A percentile compares a stretch with the other conserved stretches of the same genome.
Evolutionary conservation across 2,888 invertebrate species (phyloP).

Genomic region (Biston stratarius): DNA sequence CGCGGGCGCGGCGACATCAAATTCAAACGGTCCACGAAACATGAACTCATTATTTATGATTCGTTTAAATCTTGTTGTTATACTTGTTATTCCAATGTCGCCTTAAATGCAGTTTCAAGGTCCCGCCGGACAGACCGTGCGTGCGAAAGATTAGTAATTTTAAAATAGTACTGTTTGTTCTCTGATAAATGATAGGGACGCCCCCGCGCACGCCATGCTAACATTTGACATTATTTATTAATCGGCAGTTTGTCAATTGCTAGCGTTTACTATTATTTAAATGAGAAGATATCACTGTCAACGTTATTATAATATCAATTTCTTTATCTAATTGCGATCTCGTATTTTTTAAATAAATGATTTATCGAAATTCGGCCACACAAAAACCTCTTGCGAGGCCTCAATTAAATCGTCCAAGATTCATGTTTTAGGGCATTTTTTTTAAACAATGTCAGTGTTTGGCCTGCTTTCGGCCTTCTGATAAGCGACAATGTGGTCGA

Average conservation of each 20-base stretch:
- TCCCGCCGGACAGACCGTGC: constrained; percentile 56
- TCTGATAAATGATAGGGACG: constrained; percentile 63
- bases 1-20: constrained; percentile 16
- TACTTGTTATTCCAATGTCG: constrained; percentile 73
- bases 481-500: no score
- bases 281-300: constrained; percentile 37
- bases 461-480: no score
- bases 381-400: no score
- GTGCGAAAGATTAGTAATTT: constrained; percentile 60
- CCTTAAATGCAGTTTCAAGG: constrained; percentile 75
- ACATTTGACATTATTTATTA: constrained; percentile 40
- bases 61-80: constrained; percentile 66
- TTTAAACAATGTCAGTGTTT: no score
- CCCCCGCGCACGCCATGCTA: constrained; percentile 41
- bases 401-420: no score
- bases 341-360: no score
- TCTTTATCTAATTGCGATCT: not conserved
- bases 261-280: constrained; percentile 41
- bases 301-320: constrained; percentile 25
- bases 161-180: constrained; percentile 65
- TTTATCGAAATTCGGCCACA: no score
- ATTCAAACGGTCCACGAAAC: constrained; percentile 42
- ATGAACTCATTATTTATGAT: constrained; percentile 63
- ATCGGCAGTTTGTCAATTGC: constrained; percentile 34
- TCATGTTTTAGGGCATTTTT: no score